phyloP scores from a whole-genome alignment of 2,797 vertebrate species.

The Amblyraja radiata region DNA sequence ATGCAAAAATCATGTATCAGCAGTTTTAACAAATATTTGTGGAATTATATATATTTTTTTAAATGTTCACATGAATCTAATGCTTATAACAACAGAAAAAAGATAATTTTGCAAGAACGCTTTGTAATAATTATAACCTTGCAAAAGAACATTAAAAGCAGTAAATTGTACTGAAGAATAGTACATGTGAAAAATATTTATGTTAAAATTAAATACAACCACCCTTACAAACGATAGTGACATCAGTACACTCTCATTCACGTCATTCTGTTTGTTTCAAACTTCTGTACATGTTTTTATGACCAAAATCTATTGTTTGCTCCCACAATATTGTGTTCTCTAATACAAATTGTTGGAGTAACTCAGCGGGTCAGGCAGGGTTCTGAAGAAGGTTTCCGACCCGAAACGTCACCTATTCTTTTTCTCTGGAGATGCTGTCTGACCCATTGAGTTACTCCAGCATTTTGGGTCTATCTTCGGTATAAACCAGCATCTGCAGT shows the following conservation, averaged over 20 bases:
- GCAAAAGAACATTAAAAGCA: conserved; percentile 9
- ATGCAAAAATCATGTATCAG: background rate
- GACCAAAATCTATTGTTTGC: background rate
- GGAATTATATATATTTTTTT: background rate
- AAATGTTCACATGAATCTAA: background rate
- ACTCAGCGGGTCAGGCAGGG: too few relatives aligned
- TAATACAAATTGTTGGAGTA: background rate
- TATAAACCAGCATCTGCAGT: too few relatives aligned
- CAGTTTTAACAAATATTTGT: background rate
- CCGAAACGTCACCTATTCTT: too few relatives aligned
- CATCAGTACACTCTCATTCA: background rate
- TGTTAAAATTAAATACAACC: background rate
- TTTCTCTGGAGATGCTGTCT: too few relatives aligned
- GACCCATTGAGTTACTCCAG: too few relatives aligned
- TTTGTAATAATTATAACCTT: conserved; percentile 20
- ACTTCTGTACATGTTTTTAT: background rate
- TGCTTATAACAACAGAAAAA: background rate
- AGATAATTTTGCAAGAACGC: conserved; percentile 12
- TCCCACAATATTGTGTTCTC: background rate
- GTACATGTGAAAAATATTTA: conserved; percentile 4
- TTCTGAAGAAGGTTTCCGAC: too few relatives aligned
- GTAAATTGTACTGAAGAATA: conserved; percentile 6
- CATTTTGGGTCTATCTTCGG: too few relatives aligned
- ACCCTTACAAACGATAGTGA: background rate
- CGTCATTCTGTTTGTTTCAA: background rate